Evolutionary conservation across 2,888 invertebrate genomes (phyloP).

Genomic region (Monochamus alternatus): DNA sequence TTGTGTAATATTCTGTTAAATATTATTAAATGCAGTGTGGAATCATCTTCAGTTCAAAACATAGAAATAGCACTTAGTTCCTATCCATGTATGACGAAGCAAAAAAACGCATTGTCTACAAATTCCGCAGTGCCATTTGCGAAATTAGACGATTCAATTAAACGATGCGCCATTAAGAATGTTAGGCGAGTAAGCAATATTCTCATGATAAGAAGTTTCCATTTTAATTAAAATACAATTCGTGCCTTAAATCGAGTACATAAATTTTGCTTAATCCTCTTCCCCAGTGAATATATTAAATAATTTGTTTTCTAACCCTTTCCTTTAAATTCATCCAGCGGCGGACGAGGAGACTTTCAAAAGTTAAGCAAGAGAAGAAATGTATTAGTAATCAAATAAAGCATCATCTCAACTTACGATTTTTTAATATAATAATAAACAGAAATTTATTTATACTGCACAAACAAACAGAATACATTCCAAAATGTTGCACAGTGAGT

Average conservation of each 20-base stretch:
- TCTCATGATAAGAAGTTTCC: conserved; percentile 25
- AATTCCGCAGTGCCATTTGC: conserved; percentile 1
- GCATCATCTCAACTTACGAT: no score
- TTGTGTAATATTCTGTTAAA: no score
- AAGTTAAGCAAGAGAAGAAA: not conserved
- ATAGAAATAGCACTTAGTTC: no score
- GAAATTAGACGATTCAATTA: conserved; percentile 3
- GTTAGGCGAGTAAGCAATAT: conserved; percentile 18
- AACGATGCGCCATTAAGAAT: conserved; percentile 15
- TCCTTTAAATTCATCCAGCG: not conserved
- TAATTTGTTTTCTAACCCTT: conserved; percentile 15
- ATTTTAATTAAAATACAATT: conserved; percentile 28
- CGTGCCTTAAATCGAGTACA: conserved; percentile 23
- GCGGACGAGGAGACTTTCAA: not conserved
- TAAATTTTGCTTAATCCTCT: conserved; percentile 25
- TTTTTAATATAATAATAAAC: no score
- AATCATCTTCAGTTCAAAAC: no score
- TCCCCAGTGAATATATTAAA: conserved; percentile 28
- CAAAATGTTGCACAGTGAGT: no score
- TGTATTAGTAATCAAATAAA: no score
- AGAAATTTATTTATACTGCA: no score
- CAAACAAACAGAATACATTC: no score
- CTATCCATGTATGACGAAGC: no score
- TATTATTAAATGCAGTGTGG: no score
- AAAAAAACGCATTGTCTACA: not conserved